Conservation (phyloP, 2,888 invertebrate genomes). For the Chrysopilus asiliformis region DNA sequence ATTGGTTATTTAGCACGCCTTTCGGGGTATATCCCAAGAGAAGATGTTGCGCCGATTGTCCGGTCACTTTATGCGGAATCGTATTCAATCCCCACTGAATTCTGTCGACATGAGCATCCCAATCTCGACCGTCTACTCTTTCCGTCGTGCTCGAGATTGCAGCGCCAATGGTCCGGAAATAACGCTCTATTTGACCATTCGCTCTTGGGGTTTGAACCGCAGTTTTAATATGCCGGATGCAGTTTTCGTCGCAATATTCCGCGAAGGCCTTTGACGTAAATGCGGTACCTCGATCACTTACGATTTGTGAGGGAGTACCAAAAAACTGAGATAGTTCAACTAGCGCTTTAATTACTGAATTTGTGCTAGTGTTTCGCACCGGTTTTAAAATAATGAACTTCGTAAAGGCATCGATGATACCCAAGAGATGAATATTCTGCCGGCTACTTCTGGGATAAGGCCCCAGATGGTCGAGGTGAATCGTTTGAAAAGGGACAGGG, state of each 20-base stretch:
- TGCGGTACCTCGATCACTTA: too few relatives aligned
- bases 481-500: constrained; percentile 20
- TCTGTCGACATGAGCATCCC: too few relatives aligned
- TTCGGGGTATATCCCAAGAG: too few relatives aligned
- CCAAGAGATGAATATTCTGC: not conserved
- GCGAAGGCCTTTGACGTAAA: not conserved
- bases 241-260: not conserved
- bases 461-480: constrained; percentile 24
- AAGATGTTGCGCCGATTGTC: too few relatives aligned
- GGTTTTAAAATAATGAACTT: too few relatives aligned
- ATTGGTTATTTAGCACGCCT: too few relatives aligned
- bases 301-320: too few relatives aligned
- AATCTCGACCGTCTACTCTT: too few relatives aligned
- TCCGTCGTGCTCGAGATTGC: too few relatives aligned
- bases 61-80: too few relatives aligned
- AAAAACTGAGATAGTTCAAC: not conserved
- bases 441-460: constrained; percentile 21
- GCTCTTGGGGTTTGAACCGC: constrained; percentile 6
- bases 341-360: constrained; percentile 6
- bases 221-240: constrained; percentile 6
- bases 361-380: constrained; percentile 6
- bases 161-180: too few relatives aligned
- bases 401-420: not conserved
- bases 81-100: too few relatives aligned
- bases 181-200: constrained; percentile 7